These are phyloP conservation scores for Lasius platythorax DNA, from an alignment of 2,888 invertebrate species.

Conservation along the genomic window DNA sequence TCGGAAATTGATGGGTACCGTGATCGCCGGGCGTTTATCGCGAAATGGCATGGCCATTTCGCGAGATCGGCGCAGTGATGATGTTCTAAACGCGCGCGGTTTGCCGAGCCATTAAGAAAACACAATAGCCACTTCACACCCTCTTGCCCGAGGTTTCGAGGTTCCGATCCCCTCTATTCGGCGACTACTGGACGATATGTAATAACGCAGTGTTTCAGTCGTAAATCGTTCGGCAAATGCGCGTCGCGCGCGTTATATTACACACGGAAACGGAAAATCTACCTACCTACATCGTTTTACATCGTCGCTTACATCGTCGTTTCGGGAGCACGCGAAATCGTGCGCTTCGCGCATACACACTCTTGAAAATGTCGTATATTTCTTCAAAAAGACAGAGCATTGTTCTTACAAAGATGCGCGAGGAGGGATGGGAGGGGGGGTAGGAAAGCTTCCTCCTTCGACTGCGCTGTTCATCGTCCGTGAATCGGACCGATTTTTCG, in stretches of 20 bases:
- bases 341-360: constrained; percentile 2
- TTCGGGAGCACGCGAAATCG: constrained; percentile 15
- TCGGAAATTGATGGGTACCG: constrained; percentile 63
- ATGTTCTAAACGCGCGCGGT: constrained; percentile 60
- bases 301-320: not conserved
- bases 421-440: no score
- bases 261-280: constrained; percentile 52
- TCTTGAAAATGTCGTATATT: constrained; percentile 43
- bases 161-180: not conserved
- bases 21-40: constrained; percentile 59
- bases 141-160: constrained; percentile 22
- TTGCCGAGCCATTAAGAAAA: constrained; percentile 78
- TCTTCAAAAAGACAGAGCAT: constrained; percentile 42
- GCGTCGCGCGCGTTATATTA: constrained; percentile 61
- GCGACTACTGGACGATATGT: constrained; percentile 57
- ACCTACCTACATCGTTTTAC: constrained; percentile 15
- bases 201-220: constrained; percentile 70
- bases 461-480: not conserved
- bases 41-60: constrained; percentile 71
- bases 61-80: constrained; percentile 54
- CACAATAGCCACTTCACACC: constrained; percentile 71
- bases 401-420: constrained; percentile 19
- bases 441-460: not conserved
- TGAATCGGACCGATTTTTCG: constrained; percentile 11
- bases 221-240: constrained; percentile 74